Evolutionary conservation across 2,888 invertebrate genomes (phyloP), one percentile per base, ranked within the genome.

Genomic region (Cataglyphis livida): DNA sequence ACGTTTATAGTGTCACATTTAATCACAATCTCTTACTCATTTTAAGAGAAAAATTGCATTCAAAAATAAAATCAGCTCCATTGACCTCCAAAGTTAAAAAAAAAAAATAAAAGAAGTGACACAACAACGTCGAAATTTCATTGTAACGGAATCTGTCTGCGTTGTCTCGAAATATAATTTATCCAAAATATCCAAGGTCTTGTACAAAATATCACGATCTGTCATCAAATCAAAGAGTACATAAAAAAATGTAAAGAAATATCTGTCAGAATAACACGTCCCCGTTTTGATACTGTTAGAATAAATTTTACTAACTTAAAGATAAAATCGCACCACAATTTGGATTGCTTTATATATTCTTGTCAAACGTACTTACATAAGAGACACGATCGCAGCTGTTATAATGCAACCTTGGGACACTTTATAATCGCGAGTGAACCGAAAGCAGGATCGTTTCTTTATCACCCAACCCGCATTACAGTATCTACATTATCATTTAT

Each of bases 401-500:
- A 18, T 21, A 25, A 61, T 15, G 44, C 12, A 25, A 25, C 57
- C 78, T 78, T 70, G 59, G 54, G 54, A 76, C 28, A 66, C 54
- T 57, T 66, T 25, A 38, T 25, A 59, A 59, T 70, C 25, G 44
- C 70, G 21, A 59, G 25, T 15, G 18, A 79, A 70, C 21, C 32
- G 18, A 54, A 10, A 65, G 3, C 32, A 41, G 44, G 48, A 25
- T 79, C 71, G 59, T n/a, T 70, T 70, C 57, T 78, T 78, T 70
- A 68, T 68, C 70, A 70, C 7, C 6, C 70, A 44, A 35, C 68
- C 54, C n/a, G 41, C 57, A 21, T 65, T 51, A 35, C 3, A 18
- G 4, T 64, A 54, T 35, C 12, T 21, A 64, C 64, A 54, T 54
- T 76, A 57, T 76, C 28, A 76, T 66, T 76, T 76, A 76, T 57